Base-by-base conservation (phyloP, 2,797 vertebrate genomes). In the Malacoctenus gilli region DNA sequence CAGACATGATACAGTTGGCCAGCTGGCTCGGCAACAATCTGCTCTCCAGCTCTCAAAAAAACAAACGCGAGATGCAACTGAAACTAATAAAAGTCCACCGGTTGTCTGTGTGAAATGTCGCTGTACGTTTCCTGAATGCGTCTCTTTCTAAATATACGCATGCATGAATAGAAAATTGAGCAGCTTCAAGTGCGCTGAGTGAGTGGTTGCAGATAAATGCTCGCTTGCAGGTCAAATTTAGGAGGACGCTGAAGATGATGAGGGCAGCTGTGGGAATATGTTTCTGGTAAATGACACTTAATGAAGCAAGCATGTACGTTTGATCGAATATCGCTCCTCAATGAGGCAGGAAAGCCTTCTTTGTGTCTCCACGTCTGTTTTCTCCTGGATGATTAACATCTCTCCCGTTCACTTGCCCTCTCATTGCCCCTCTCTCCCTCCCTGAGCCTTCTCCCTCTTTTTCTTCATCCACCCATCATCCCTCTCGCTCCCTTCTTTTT, bases 381-480 rank as follows among this genome's bases (percentile, higher is more conserved):
- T 49, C 69, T 59, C 51, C 48, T 44, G 13, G 9, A 57, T 0
- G 59, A 83, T 82, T 85, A 85, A 73, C 63, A 85, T 85, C 72
- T 68, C 30, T 43, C 55, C 37, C 38, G 5, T 18, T n/a, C 14
- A 38, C 54, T 28, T 10, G 48, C 50, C 57, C 55, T 62, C 3
- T 28, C 42, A 32, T 67, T 48, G 16, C 37, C 19, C 16, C 19
- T 18, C 38, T 25, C 15, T 25, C 6, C 22, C 53, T n/a, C n/a
- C 34, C 54, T 49, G 25, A 28, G 25, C 41, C 49, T 30, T 20
- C 42, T 56, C 39, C 44, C 34, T 51, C 55, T 57, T 53, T 46
- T 52, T 44, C 64, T 63, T 51, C 74, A 65, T 72, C 75, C 68
- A 59, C 68, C 63, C 58, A 60, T 66, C 78, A 62, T 76, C 63